phyloP scores from a whole-genome alignment of 2,888 invertebrate species.

The Drosophila hamatofila region DNA sequence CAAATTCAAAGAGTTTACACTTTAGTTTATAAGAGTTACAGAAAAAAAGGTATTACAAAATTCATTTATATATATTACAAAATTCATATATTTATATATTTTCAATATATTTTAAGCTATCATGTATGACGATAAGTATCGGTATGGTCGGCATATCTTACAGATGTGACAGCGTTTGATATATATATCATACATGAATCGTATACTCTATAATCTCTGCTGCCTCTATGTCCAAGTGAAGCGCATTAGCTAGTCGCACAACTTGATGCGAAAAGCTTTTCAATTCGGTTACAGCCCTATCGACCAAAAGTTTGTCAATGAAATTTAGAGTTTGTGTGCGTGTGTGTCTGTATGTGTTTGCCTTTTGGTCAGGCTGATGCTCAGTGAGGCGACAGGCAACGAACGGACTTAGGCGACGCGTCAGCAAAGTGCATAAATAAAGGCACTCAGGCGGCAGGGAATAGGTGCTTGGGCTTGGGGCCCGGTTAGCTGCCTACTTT shows the following conservation, averaged over 20 bases:
- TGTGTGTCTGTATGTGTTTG: constrained; percentile 29
- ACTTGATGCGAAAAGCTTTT: no score
- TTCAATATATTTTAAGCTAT: no score
- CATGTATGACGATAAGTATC: no score
- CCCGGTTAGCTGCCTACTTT: constrained; percentile 54
- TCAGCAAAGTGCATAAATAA: constrained; percentile 63
- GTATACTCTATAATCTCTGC: no score
- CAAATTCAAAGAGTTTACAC: no score
- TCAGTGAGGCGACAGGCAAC: constrained; percentile 26
- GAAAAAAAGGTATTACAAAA: no score
- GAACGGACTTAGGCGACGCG: constrained; percentile 29
- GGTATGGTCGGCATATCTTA: no score
- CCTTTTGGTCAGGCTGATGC: constrained; percentile 39
- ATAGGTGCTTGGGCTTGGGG: neutral
- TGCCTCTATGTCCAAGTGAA: neutral
- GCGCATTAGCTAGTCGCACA: neutral
- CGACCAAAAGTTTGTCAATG: constrained; percentile 58
- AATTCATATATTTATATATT: no score
- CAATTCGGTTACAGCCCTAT: neutral
- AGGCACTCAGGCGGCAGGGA: constrained; percentile 36
- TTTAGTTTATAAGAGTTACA: no score
- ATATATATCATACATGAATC: no score
- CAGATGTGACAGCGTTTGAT: no score
- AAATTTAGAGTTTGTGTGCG: constrained; percentile 39
- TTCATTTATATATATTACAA: no score